A percentile compares a stretch with the other conserved stretches of the same genome.
These are phyloP conservation scores for Pantherophis alleghaniensis DNA, from an alignment of 2,797 vertebrate genomes.

Conservation along the genomic window DNA sequence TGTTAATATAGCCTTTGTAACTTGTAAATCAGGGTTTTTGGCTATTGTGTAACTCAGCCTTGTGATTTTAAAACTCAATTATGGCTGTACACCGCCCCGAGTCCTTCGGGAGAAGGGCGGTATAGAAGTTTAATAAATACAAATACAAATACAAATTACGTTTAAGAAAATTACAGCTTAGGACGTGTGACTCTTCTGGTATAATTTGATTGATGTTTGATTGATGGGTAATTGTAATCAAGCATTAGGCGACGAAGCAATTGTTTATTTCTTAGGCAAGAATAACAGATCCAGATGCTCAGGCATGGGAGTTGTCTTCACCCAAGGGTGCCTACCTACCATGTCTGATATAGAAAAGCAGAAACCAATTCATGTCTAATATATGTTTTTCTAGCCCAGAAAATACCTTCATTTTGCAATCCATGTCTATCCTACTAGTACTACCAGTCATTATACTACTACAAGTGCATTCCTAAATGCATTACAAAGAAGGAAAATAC, in stretches of 20 bases:
- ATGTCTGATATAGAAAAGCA: background rate
- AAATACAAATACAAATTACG: too few relatives aligned
- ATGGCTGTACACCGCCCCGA: too few relatives aligned
- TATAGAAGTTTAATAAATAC: too few relatives aligned
- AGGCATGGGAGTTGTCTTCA: background rate
- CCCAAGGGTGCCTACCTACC: background rate
- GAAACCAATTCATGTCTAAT: background rate
- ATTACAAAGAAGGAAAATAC: background rate
- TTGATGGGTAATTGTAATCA: background rate
- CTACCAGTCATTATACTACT: background rate
- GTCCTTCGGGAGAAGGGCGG: too few relatives aligned
- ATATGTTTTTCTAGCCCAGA: background rate
- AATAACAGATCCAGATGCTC: background rate
- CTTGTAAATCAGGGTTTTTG: background rate
- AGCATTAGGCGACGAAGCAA: background rate
- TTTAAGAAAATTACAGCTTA: background rate
- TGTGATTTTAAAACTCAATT: background rate
- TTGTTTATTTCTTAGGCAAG: background rate
- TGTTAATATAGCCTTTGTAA: background rate
- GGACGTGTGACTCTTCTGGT: background rate
- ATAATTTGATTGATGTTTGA: background rate
- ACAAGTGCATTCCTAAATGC: background rate
- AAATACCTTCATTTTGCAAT: background rate
- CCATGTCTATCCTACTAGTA: background rate
- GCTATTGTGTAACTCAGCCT: background rate